phyloP scores from a whole-genome alignment of 1,140 invertebrate species.

The Teleogryllus occipitalis region DNA sequence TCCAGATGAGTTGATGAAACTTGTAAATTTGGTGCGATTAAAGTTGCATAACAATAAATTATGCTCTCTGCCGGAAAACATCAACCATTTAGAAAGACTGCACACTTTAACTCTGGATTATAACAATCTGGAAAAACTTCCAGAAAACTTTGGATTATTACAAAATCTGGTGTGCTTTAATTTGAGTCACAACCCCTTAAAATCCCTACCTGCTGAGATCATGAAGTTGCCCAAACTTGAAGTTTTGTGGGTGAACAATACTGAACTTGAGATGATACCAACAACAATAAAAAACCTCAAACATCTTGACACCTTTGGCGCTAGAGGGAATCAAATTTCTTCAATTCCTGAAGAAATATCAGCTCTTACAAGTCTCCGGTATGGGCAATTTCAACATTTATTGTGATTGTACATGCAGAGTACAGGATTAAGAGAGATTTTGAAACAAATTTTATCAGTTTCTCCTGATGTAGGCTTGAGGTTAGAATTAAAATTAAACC shows the following conservation, averaged over 20 bases:
- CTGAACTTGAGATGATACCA: not conserved
- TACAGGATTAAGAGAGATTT: not conserved
- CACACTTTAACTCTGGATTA: not conserved
- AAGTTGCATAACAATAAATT: slow-evolving; percentile 9
- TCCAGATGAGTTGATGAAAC: not conserved
- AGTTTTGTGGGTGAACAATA: slow-evolving; percentile 9
- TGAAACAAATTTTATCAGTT: not conserved
- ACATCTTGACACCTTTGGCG: not conserved
- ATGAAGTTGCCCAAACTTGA: not conserved
- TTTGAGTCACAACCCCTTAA: slow-evolving; percentile 2
- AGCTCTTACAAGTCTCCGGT: not conserved
- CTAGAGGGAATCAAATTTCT: slow-evolving; percentile 7
- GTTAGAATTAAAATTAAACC: too few relatives aligned
- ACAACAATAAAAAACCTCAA: not conserved
- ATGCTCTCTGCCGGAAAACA: not conserved
- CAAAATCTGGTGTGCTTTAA: not conserved
- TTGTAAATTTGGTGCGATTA: not conserved
- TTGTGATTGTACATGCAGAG: not conserved
- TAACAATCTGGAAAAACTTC: not conserved
- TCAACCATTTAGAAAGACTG: not conserved
- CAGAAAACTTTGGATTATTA: not conserved
- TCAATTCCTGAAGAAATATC: not conserved
- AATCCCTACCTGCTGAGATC: not conserved
- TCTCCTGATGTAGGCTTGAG: too few relatives aligned
- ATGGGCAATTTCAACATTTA: not conserved